These are phyloP conservation scores for Nycticryphes semicollaris DNA, from an alignment of 2,113 vertebrate species.

Conservation along the genomic window DNA sequence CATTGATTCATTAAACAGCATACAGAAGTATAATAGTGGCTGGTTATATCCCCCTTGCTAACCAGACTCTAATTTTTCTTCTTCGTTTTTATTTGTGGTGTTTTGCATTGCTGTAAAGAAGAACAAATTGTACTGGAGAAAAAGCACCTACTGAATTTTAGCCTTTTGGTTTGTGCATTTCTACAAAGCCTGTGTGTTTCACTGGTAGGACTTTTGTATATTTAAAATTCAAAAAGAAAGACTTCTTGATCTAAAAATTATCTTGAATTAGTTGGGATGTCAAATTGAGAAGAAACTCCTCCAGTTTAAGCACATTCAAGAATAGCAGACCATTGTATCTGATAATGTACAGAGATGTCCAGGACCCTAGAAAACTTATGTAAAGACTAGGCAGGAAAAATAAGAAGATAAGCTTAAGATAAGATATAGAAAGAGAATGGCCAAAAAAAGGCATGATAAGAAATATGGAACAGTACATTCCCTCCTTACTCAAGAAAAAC, in stretches of 20 bases:
- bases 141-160: background rate
- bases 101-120: background rate
- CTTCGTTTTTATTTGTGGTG: background rate
- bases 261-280: background rate
- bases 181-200: background rate
- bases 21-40: background rate
- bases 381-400: background rate
- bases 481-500: background rate
- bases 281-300: background rate
- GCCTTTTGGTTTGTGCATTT: background rate
- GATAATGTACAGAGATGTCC: background rate
- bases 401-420: background rate
- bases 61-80: conserved; percentile 28
- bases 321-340: background rate
- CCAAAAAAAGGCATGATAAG: background rate
- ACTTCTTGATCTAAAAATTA: background rate
- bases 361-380: background rate
- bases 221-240: background rate
- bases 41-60: conserved; percentile 17
- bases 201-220: background rate
- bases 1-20: conserved; percentile 40
- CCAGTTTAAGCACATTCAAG: background rate
- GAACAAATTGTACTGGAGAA: background rate
- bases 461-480: background rate
- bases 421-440: background rate